phyloP scores from a whole-genome alignment of 2,888 invertebrate genomes.

The Ichneumon xanthorius region DNA sequence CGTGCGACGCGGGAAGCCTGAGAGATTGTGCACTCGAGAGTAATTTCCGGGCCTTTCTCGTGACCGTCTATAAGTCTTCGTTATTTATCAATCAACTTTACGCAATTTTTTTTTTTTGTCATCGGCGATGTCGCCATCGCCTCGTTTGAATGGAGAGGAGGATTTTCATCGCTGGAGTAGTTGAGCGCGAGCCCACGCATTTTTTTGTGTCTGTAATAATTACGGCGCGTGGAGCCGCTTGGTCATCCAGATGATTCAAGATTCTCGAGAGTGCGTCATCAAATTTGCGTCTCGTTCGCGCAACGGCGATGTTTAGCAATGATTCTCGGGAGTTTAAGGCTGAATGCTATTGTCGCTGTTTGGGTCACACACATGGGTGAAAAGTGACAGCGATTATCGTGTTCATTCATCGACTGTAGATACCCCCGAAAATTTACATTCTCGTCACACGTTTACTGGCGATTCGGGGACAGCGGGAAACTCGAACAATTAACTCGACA shows the following conservation, averaged over 20 bases:
- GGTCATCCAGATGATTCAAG: slow-evolving; percentile 47
- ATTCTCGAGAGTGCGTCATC: slow-evolving; percentile 35
- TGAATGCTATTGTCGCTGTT: slow-evolving; percentile 1
- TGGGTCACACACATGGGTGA: background rate
- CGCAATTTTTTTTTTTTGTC: background rate
- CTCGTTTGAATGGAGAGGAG: background rate
- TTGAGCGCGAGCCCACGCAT: slow-evolving; percentile 9
- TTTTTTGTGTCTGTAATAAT: slow-evolving; percentile 25
- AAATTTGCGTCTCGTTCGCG: slow-evolving; percentile 4
- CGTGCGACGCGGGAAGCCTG: background rate
- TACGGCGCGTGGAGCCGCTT: background rate
- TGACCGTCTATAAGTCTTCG: slow-evolving; percentile 17
- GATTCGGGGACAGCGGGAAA: background rate
- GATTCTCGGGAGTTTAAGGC: background rate
- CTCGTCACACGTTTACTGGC: slow-evolving; percentile 1
- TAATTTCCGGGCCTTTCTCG: slow-evolving; percentile 33
- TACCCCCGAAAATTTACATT: slow-evolving; percentile 27
- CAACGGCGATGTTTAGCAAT: background rate
- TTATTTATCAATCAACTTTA: slow-evolving; percentile 8
- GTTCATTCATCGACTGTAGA: background rate
- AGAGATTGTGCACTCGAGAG: slow-evolving; percentile 28
- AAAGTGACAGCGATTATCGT: background rate
- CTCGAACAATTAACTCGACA: slow-evolving; percentile 45
- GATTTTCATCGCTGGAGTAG: background rate
- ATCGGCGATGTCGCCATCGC: background rate